These are phyloP conservation scores for Epicampocera succincta DNA, from an alignment of 2,888 invertebrate genomes.

Conservation along the genomic window DNA sequence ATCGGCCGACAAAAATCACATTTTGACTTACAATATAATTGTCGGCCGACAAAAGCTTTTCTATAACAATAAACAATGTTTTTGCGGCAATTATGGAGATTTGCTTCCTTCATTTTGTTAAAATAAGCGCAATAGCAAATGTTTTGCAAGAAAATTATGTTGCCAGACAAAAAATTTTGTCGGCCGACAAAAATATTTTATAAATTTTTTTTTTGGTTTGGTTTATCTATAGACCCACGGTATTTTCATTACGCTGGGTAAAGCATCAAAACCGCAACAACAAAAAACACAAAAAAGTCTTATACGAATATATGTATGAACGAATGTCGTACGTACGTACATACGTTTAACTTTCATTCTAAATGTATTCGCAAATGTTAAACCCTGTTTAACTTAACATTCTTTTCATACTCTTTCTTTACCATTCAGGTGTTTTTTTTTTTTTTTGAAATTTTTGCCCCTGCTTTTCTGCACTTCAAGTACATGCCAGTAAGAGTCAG, in stretches of 20 bases:
- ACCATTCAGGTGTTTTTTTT: not conserved
- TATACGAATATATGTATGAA: not conserved
- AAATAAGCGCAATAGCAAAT: too few species aligned
- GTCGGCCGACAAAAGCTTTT: too few species aligned
- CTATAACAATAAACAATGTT: too few species aligned
- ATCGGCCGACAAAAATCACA: too few species aligned
- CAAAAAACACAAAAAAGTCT: constrained; percentile 4
- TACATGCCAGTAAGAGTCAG: constrained; percentile 2
- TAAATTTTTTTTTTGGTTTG: too few species aligned
- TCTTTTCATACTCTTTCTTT: not conserved
- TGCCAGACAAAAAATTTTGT: too few species aligned
- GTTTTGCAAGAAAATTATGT: too few species aligned
- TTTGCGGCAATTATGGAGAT: too few species aligned
- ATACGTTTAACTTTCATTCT: constrained; percentile 34
- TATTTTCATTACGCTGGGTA: not conserved
- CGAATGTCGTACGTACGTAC: too few species aligned
- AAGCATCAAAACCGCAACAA: constrained; percentile 39
- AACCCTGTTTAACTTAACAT: constrained; percentile 49
- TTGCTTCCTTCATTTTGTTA: not conserved
- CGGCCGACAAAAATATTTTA: too few species aligned
- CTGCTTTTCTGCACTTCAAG: constrained; percentile 11
- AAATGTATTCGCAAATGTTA: constrained; percentile 54
- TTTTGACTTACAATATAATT: too few species aligned
- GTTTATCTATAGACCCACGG: constrained; percentile 1
- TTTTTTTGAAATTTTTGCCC: too few species aligned